A percentile compares a stretch with the other conserved stretches of the same genome.
phyloP scores from a whole-genome alignment of 2,888 invertebrate genomes.

The Tipula helvola region DNA sequence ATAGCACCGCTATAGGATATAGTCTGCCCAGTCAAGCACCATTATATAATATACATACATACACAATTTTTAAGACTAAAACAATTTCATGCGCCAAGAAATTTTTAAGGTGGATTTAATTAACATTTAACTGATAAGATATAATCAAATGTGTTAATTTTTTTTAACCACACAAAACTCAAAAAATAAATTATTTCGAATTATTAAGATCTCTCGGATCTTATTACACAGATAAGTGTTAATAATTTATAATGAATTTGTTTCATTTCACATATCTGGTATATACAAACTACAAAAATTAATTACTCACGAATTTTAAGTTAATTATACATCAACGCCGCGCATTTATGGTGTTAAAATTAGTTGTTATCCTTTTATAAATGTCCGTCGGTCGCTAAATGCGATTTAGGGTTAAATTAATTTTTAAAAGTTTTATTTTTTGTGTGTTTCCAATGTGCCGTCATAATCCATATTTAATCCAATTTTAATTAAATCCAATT shows the following conservation, averaged over 20 bases:
- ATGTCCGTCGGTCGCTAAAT: not conserved
- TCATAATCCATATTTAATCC: not conserved
- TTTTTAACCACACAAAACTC: not conserved
- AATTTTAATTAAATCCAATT: not conserved
- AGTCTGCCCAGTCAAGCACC: no score
- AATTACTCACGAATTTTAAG: not conserved
- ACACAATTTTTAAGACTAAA: not conserved
- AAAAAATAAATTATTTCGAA: not conserved
- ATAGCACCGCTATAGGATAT: no score
- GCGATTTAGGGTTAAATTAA: not conserved
- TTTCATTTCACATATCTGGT: not conserved
- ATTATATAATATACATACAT: not conserved
- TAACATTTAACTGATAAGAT: not conserved
- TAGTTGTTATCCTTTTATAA: not conserved
- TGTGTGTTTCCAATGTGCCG: not conserved
- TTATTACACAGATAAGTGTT: slow-evolving; percentile 4
- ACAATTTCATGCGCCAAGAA: not conserved
- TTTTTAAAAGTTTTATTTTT: not conserved
- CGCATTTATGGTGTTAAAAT: not conserved
- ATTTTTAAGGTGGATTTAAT: not conserved
- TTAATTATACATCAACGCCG: not conserved
- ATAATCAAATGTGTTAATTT: not conserved
- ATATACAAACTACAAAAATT: not conserved
- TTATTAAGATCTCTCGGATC: not conserved
- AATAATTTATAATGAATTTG: slow-evolving; percentile 4